Percentiles rank a stretch among this genome's conserved stretches.
These are phyloP conservation scores for Micoletzkya japonica DNA, from an alignment of 2,888 invertebrate genomes.

Conservation along the genomic window DNA sequence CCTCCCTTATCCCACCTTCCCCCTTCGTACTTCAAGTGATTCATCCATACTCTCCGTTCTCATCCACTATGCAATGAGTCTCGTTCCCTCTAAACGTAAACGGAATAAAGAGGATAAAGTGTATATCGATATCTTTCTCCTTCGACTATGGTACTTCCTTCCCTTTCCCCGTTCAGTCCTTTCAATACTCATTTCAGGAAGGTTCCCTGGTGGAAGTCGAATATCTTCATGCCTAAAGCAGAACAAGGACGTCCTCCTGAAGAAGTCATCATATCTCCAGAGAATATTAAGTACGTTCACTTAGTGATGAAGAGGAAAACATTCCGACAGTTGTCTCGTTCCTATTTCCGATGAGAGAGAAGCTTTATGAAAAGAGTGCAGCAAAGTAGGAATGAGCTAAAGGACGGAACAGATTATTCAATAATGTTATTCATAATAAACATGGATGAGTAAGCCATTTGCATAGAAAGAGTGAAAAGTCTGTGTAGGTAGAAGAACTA, in stretches of 20 bases:
- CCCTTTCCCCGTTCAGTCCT: not conserved
- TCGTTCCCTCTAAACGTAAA: not conserved
- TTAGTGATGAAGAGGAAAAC: too few species aligned
- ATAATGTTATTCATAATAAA: not conserved
- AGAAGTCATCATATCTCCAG: conserved; percentile 11
- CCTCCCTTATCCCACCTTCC: not conserved
- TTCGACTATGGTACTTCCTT: not conserved
- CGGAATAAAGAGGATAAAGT: not conserved
- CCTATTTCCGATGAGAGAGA: too few species aligned
- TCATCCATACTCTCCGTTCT: not conserved
- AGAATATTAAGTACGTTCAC: conserved; percentile 1
- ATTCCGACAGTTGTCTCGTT: too few species aligned
- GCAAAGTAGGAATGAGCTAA: too few species aligned
- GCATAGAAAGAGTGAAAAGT: not conserved
- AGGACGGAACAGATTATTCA: too few species aligned
- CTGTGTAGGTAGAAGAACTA: too few species aligned
- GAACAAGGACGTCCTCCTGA: conserved; percentile 4
- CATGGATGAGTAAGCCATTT: not conserved
- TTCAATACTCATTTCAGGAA: conserved; percentile 20
- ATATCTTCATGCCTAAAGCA: conserved; percentile 17
- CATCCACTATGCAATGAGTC: not conserved
- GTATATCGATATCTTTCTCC: not conserved
- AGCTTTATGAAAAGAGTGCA: too few species aligned
- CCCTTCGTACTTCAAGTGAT: not conserved
- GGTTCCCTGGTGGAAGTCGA: conserved; percentile 25